Evolutionary conservation across 2,797 vertebrate genomes (phyloP), one percentile per base, ranked within the genome.

Genomic region (Siniperca undulata): DNA sequence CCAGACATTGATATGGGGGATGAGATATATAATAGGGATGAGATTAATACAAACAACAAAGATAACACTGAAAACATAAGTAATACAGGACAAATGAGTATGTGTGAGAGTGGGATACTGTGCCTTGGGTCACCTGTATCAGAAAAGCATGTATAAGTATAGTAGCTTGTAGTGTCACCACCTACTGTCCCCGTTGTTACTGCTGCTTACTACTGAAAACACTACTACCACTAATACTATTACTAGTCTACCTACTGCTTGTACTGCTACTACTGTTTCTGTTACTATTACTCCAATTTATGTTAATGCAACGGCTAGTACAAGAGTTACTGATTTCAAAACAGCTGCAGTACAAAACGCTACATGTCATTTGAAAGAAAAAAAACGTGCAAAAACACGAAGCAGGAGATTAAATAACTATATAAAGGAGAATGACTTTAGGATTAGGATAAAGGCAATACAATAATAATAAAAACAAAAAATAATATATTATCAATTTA

Each of bases 1-100:
- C 30, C 50, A 55, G 53, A 80, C 75, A 78, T 27, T 19, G 40
- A 62, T 62, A 20, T 36, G 50, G 7, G 36, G 36, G 36, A 36
- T 36, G 36, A 30, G 30, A 30, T 30, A 30, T 30, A 30, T 24
- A 38, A 60, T 7, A 58, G 52, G n/a, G 34, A 42, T 44, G 58
- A 61, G 19, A 83, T 60, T 27, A 70, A 64, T 27, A 60, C 58
- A 64, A 77, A 78, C 50, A 71, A 46, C 56, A 83, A 75, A 74
- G 60, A 62, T 2, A 68, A 58, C 48, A 65, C 34, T 40, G 22
- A 77, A 56, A 85, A 74, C 38, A 46, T 27, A 83, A 73, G 68
- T 62, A 71, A 60, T 66, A 56, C 56, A 65, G 38, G 48, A 68
- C 22, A 74, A 79, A 56, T 36, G 0, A 30, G 38, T 38, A 19